Percentiles rank a stretch among this genome's conserved stretches.
phyloP scores from a whole-genome alignment of 2,797 vertebrate genomes.

The Xiphophorus birchmanni region DNA sequence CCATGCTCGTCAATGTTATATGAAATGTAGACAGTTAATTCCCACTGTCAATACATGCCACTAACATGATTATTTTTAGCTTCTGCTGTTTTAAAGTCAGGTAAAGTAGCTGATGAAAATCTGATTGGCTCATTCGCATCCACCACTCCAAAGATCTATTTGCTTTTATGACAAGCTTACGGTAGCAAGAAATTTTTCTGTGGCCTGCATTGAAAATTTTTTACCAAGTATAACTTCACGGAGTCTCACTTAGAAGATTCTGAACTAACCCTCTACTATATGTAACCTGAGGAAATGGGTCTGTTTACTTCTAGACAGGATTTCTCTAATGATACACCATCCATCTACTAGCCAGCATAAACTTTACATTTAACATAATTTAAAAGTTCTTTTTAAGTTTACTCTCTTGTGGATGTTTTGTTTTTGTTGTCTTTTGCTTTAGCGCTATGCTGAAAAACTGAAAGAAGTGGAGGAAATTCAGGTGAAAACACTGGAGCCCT shows the following conservation, averaged over 20 bases:
- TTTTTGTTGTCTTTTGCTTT: slow-evolving; percentile 9
- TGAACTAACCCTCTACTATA: neutral
- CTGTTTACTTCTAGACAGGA: neutral
- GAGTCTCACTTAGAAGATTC: neutral
- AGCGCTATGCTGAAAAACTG: slow-evolving; percentile 81
- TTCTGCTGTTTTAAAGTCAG: neutral
- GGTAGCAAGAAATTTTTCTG: neutral
- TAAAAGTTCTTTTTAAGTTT: neutral
- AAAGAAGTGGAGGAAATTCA: slow-evolving; percentile 75
- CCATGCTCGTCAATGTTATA: neutral
- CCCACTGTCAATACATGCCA: neutral
- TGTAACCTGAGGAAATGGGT: neutral
- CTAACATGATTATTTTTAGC: neutral
- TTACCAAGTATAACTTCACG: neutral
- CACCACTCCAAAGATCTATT: neutral
- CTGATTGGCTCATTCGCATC: neutral
- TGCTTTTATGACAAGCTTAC: neutral
- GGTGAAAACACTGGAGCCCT: slow-evolving; percentile 71
- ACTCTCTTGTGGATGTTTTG: neutral
- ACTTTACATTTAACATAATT: neutral
- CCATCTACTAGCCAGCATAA: neutral
- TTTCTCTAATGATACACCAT: neutral
- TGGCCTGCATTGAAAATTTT: neutral
- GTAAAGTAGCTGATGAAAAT: neutral
- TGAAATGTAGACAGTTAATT: neutral